Evolutionary conservation across 2,888 invertebrate species (phyloP).

Genomic region (Clivina fossor): DNA sequence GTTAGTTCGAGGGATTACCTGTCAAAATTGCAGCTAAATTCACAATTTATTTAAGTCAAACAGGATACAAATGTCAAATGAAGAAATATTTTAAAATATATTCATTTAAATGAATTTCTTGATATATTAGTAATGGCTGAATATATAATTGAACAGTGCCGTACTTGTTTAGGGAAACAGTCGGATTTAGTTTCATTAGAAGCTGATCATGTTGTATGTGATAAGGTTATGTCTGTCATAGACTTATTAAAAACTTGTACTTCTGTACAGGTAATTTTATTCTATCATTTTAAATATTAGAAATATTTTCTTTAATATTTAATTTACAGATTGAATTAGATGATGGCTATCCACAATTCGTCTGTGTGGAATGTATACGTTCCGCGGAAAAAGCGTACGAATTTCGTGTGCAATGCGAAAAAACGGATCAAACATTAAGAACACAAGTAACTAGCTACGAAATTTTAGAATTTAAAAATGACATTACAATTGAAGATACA

Average conservation of each 20-base stretch:
- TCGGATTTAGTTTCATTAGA: constrained; percentile 15
- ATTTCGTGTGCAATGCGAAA: constrained; percentile 26
- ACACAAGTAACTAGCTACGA: neutral
- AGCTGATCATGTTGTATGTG: constrained; percentile 28
- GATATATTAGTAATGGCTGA: constrained; percentile 16
- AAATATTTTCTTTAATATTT: neutral
- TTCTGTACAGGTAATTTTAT: constrained; percentile 23
- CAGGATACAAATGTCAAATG: neutral
- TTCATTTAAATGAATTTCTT: neutral
- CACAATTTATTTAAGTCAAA: neutral
- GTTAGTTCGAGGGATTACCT: too few species aligned
- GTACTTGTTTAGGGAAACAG: constrained; percentile 18
- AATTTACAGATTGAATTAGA: constrained; percentile 20
- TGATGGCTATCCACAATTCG: constrained; percentile 28
- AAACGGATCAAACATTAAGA: constrained; percentile 21
- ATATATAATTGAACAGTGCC: constrained; percentile 16
- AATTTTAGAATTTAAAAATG: neutral
- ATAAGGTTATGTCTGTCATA: constrained; percentile 30
- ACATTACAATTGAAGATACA: neutral
- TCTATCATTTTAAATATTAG: neutral
- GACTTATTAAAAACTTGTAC: constrained; percentile 27
- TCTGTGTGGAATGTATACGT: constrained; percentile 23
- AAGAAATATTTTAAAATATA: neutral
- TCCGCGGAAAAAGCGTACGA: constrained; percentile 25
- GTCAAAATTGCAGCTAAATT: neutral